Base-by-base conservation (phyloP, 2,113 vertebrate species). In the Ranitomeya variabilis region DNA sequence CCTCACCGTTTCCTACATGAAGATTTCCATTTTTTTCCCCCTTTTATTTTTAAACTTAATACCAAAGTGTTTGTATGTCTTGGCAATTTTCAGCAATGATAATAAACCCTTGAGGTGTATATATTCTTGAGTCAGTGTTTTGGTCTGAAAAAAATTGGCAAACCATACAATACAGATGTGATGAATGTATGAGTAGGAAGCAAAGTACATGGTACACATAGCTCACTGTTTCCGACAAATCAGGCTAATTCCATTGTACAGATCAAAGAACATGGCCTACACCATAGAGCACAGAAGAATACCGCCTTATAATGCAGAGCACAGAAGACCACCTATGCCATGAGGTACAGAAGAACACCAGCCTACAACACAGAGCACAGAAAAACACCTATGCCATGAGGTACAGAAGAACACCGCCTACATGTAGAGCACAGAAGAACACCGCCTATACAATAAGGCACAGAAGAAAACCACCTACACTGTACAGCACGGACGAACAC, bases 91-190 rank as follows among this genome's bases (percentile, higher is more conserved):
- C 12, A 54, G 51, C 10, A 57, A 74, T 59, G 66, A 74, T 73
- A 85, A 73, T 71, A 73, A 71, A 85, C 54, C 23, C 67, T 57
- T 54, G 52, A 67, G 81, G 83, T 59, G 67, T 85, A 67, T 71
- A 23, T 85, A 85, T 73, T 52, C 51, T 80, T 85, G 67, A 59
- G 83, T 73, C 51, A 85, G 67, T 31, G 23, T 57, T 57, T 54
- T 85, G 52, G 83, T 67, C 45, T 45, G 3, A 74, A 54, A 26
- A 67, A 85, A 9, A 57, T 55, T 85, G 82, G 82, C 82, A 84
- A 55, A 54, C 64, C 3, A 2, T 71, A 23, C 64, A n/a, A n/a
- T 69, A 16, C 64, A 84, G 82, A 71, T 84, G 83, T 76, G 18
- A 51, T 76, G 37, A 76, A 51, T 76, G 73, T 85, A 54, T 54